phyloP scores from a whole-genome alignment of 2,797 vertebrate species.

The Pangasius sanitwongsei region DNA sequence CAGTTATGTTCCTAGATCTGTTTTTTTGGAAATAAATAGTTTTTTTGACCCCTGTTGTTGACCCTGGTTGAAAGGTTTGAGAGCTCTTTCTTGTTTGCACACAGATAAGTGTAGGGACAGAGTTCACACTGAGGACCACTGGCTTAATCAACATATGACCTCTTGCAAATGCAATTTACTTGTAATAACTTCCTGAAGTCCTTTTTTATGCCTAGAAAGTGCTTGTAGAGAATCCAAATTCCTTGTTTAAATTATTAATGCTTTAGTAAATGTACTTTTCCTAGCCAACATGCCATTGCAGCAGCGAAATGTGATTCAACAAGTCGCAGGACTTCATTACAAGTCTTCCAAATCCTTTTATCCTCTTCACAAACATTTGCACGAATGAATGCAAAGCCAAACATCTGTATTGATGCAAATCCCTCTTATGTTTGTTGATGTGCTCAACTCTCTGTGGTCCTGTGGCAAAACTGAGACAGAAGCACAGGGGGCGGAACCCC shows the following conservation, averaged over 20 bases:
- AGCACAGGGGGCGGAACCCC: conserved; percentile 78
- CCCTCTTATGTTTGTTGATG: conserved; percentile 76
- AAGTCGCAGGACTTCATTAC: conserved; percentile 55
- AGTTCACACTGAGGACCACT: conserved; percentile 54
- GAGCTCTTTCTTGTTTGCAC: conserved; percentile 60
- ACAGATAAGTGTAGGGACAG: conserved; percentile 56
- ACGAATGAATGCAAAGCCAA: conserved; percentile 66
- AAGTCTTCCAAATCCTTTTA: conserved; percentile 54
- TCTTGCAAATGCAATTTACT: conserved; percentile 39
- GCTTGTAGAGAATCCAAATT: neutral
- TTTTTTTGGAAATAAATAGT: conserved; percentile 37
- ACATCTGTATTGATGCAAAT: conserved; percentile 81
- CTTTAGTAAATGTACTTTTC: conserved; percentile 26
- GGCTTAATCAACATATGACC: conserved; percentile 56
- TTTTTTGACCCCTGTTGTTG: conserved; percentile 45
- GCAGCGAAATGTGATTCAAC: conserved; percentile 38
- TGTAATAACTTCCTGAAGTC: conserved; percentile 28
- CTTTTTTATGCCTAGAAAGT: conserved; percentile 1
- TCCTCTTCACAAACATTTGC: conserved; percentile 58
- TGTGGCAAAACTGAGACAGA: conserved; percentile 75
- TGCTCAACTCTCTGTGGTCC: conserved; percentile 76
- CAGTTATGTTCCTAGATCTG: conserved; percentile 73
- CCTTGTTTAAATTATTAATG: conserved; percentile 20
- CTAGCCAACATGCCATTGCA: conserved; percentile 1
- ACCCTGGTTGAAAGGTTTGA: conserved; percentile 28